phyloP scores from a whole-genome alignment of 92 coral and sea anemone species.

The Umimayanthus kanabou region DNA sequence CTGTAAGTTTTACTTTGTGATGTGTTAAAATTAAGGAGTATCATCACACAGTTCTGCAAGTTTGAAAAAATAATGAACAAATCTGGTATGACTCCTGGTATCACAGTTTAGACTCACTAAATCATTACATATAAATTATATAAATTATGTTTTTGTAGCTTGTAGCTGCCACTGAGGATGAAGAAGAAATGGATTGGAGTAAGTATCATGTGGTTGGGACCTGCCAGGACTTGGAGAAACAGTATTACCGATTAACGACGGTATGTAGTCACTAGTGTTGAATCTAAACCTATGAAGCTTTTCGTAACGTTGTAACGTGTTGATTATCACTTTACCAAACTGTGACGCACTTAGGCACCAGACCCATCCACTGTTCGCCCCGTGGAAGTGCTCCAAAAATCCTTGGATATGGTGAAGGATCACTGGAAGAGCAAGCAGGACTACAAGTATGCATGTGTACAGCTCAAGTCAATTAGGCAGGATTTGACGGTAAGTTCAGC shows the following conservation, averaged over 20 bases:
- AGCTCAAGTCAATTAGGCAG: constrained; percentile 94
- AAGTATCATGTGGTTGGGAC: constrained; percentile 95
- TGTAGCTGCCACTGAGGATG: constrained; percentile 70
- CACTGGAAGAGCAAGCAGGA: constrained; percentile 88
- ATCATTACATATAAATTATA: no score
- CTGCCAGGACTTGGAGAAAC: constrained; percentile 86
- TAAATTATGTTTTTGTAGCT: constrained; percentile 2
- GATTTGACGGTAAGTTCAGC: constrained; percentile 83
- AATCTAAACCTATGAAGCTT: background rate
- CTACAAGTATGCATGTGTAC: constrained; percentile 89
- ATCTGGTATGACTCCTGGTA: no score
- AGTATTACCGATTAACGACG: constrained; percentile 82
- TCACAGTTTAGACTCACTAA: background rate
- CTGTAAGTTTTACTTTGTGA: constrained; percentile 61
- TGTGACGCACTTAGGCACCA: constrained; percentile 69
- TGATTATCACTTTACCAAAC: background rate
- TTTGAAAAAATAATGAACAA: background rate
- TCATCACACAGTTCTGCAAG: background rate
- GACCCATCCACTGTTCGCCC: constrained; percentile 98
- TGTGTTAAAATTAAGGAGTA: background rate
- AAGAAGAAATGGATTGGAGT: constrained; percentile 97
- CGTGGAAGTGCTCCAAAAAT: constrained; percentile 72
- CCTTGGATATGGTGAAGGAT: constrained; percentile 82
- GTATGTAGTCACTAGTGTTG: constrained; percentile 53
- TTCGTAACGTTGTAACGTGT: no score